A percentile compares a stretch with the other conserved stretches of the same genome.
Evolutionary conservation across 2,797 vertebrate genomes (phyloP).

Genomic region (Harpagifer antarcticus): DNA sequence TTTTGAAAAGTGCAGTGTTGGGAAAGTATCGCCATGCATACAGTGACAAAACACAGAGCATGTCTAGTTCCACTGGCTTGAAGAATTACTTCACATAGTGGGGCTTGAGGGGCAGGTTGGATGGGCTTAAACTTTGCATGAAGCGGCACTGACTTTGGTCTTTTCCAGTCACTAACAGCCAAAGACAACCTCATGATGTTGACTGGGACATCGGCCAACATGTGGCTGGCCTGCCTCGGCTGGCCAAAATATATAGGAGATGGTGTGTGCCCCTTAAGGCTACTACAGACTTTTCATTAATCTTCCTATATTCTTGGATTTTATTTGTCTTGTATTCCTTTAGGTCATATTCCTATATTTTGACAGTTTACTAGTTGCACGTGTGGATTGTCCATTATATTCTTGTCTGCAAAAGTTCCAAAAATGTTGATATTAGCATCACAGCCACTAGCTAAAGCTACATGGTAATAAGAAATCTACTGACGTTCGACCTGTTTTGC

Average conservation of each 20-base stretch:
- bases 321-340: not conserved
- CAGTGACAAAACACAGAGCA: slow-evolving; percentile 78
- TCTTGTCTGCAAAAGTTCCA: not conserved
- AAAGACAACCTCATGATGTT: slow-evolving; percentile 82
- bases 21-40: slow-evolving; percentile 51
- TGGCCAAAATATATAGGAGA: slow-evolving; percentile 64
- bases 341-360: not conserved
- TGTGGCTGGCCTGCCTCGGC: slow-evolving; percentile 64
- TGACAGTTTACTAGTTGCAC: not conserved
- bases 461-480: not conserved
- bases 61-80: slow-evolving; percentile 66
- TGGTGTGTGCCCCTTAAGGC: slow-evolving; percentile 42
- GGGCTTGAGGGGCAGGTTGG: slow-evolving; percentile 63
- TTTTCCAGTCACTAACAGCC: slow-evolving; percentile 79
- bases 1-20: slow-evolving; percentile 31
- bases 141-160: slow-evolving; percentile 75
- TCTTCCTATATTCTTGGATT: slow-evolving; percentile 8
- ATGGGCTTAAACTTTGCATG: slow-evolving; percentile 69
- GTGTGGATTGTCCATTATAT: not conserved
- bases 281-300: slow-evolving; percentile 20
- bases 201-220: slow-evolving; percentile 77
- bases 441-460: not conserved
- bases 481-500: not conserved
- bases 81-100: slow-evolving; percentile 66
- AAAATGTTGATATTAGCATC: not conserved